phyloP scores from a whole-genome alignment of 2,797 vertebrate species.

The Channallabes apus region DNA sequence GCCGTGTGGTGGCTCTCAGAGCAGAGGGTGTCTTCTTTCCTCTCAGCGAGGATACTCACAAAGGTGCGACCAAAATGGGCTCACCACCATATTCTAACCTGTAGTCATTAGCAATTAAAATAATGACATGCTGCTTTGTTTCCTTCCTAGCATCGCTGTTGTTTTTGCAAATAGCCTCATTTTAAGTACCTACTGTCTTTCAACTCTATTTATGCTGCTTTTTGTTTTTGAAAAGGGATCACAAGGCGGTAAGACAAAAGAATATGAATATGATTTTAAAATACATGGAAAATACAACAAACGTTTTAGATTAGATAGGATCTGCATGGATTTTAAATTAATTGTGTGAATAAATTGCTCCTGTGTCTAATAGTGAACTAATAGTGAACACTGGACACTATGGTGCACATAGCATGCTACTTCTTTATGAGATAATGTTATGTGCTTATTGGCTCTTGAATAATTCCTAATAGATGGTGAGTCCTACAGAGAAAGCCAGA shows the following conservation, averaged over 20 bases:
- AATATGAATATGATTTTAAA: not conserved
- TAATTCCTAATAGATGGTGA: not conserved
- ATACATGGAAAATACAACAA: not conserved
- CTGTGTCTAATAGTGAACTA: not conserved
- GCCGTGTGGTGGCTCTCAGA: conserved; percentile 70
- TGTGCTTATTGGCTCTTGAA: not conserved
- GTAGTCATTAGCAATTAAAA: not conserved
- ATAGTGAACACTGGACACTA: not conserved
- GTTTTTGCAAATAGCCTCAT: not conserved
- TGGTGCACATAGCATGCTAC: not conserved
- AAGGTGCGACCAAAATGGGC: conserved; percentile 53
- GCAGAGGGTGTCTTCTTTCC: conserved; percentile 76
- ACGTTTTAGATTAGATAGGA: not conserved
- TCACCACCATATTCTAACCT: not conserved
- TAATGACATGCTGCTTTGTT: not conserved
- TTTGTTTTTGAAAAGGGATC: not conserved
- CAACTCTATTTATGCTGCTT: not conserved
- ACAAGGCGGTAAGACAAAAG: not conserved
- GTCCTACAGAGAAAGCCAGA: not conserved
- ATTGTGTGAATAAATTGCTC: too few relatives aligned
- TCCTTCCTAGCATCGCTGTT: not conserved
- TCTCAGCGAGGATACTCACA: conserved; percentile 61
- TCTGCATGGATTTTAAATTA: not conserved
- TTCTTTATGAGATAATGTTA: not conserved
- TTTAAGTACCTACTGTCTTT: not conserved